Evolutionary conservation across 2,113 vertebrate genomes (phyloP).

Genomic region (Callionymus lyra): DNA sequence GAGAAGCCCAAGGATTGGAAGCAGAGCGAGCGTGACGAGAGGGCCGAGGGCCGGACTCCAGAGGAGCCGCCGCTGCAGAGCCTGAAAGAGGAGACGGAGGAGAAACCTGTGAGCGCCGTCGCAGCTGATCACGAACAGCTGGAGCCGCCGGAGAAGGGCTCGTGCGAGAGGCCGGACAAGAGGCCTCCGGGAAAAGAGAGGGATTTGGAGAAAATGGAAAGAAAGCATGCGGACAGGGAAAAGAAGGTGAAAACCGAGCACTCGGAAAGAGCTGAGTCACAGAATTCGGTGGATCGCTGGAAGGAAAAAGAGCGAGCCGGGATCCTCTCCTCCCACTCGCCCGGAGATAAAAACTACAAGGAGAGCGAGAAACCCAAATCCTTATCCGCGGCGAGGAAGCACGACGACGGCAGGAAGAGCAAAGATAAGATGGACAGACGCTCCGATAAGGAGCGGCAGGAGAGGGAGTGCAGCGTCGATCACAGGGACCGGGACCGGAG

Average conservation of each 20-base stretch:
- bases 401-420: slow-evolving; percentile 81
- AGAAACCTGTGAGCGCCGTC: slow-evolving; percentile 65
- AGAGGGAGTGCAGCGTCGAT: slow-evolving; percentile 77
- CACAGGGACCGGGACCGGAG: slow-evolving; percentile 77
- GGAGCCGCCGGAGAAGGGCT: slow-evolving; percentile 78
- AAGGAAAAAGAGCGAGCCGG: slow-evolving; percentile 68
- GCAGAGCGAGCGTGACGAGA: slow-evolving; percentile 62
- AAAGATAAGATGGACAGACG: slow-evolving; percentile 86
- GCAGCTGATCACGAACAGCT: slow-evolving; percentile 69
- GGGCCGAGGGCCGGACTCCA: slow-evolving; percentile 49
- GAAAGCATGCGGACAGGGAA: slow-evolving; percentile 82
- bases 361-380: slow-evolving; percentile 83
- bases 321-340: slow-evolving; percentile 52
- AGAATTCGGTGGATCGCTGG: slow-evolving; percentile 74
- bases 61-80: slow-evolving; percentile 49
- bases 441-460: slow-evolving; percentile 77
- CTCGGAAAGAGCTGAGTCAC: slow-evolving; percentile 75
- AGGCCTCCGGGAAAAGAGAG: slow-evolving; percentile 75
- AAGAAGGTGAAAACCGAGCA: slow-evolving; percentile 83
- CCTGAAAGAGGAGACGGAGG: slow-evolving; percentile 74
- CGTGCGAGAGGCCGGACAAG: slow-evolving; percentile 80
- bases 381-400: slow-evolving; percentile 66
- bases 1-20: slow-evolving; percentile 80
- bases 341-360: slow-evolving; percentile 79
- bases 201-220: slow-evolving; percentile 80